Conservation (phyloP, 2,797 vertebrate genomes). For the Squalus acanthias region DNA sequence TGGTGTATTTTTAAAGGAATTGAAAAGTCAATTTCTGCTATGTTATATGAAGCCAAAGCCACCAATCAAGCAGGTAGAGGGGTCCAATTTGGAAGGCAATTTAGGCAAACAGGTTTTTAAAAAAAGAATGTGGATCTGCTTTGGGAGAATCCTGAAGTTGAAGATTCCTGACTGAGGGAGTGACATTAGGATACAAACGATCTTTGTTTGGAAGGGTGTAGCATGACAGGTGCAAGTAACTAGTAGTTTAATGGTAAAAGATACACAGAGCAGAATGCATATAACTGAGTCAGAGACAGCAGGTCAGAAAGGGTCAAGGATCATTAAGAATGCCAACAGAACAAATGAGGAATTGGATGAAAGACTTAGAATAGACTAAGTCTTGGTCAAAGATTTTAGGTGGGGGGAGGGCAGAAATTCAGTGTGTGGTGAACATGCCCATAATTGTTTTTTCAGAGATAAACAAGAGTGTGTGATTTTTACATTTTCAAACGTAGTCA, state of each 20-base stretch:
- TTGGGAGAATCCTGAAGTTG: not conserved
- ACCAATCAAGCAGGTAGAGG: not conserved
- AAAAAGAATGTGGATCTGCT: not conserved
- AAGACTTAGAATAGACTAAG: not conserved
- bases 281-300: not conserved
- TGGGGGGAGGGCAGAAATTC: not conserved
- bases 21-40: not conserved
- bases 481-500: not conserved
- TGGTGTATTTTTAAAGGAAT: not conserved
- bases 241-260: not conserved
- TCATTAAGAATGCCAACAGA: not conserved
- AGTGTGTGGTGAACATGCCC: not conserved
- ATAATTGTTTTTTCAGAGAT: not conserved
- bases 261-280: not conserved
- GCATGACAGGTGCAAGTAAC: not conserved
- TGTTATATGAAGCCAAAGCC: not conserved
- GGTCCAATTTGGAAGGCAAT: not conserved
- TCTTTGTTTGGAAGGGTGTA: not conserved
- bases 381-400: not conserved
- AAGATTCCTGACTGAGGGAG: not conserved
- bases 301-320: not conserved
- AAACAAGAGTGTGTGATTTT: not conserved
- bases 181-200: not conserved
- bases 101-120: not conserved
- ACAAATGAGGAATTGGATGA: not conserved